Percentiles rank a stretch among this genome's conserved stretches.
phyloP scores from a whole-genome alignment of 1,140 invertebrate genomes.

The Anastatus disparis region DNA sequence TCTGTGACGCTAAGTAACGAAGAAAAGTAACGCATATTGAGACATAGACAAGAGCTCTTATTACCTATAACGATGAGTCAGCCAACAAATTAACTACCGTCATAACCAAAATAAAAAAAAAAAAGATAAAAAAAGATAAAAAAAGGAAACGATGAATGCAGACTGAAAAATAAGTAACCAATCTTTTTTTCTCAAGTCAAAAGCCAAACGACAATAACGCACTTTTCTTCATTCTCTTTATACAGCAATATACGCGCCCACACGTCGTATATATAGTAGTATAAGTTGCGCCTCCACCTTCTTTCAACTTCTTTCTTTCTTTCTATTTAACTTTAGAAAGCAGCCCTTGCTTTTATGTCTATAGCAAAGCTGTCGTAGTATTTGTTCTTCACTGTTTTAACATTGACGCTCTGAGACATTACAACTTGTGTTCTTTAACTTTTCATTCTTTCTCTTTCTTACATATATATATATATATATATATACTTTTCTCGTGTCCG shows the following conservation, averaged over 20 bases:
- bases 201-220: constrained; percentile 51
- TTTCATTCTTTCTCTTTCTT: constrained; percentile 38
- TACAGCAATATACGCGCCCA: not conserved
- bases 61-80: constrained; percentile 54
- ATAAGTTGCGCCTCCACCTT: not conserved
- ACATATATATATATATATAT: too few species aligned
- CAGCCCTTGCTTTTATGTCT: not conserved
- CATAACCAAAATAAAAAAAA: constrained; percentile 1
- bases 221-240: constrained; percentile 18
- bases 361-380: constrained; percentile 25
- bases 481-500: constrained; percentile 38
- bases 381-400: constrained; percentile 25
- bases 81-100: constrained; percentile 15
- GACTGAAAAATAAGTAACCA: constrained; percentile 51
- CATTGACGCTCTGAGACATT: not conserved
- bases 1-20: not conserved
- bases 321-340: not conserved
- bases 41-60: constrained; percentile 54
- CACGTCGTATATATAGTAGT: too few species aligned
- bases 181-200: constrained; percentile 49
- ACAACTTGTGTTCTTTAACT: constrained; percentile 38
- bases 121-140: too few species aligned
- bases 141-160: not conserved
- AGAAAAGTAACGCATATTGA: constrained; percentile 52
- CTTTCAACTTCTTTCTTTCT: not conserved